phyloP scores from a whole-genome alignment of 2,113 vertebrate species.

The Neogobius melanostomus region DNA sequence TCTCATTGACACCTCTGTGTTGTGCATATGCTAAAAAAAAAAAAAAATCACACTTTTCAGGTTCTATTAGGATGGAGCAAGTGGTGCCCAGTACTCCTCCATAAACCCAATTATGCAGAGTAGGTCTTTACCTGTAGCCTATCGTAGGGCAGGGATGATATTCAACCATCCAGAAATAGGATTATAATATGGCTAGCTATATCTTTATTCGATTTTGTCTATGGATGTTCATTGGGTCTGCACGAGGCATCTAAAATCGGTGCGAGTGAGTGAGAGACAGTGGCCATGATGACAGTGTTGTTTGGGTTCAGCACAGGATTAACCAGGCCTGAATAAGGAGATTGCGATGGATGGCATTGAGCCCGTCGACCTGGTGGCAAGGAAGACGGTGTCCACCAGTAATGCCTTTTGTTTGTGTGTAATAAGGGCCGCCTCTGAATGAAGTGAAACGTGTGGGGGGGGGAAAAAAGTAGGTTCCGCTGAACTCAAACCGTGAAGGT shows the following conservation, averaged over 20 bases:
- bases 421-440: not conserved
- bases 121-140: too few species aligned
- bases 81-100: too few species aligned
- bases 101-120: too few species aligned
- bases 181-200: not conserved
- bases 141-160: too few species aligned
- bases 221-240: not conserved
- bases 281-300: not conserved
- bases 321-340: constrained; percentile 15
- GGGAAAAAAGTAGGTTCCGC: not conserved
- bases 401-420: not conserved
- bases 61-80: too few species aligned
- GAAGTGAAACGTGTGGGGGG: not conserved
- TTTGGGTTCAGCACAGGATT: constrained; percentile 11
- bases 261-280: not conserved
- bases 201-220: not conserved
- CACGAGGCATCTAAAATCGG: not conserved
- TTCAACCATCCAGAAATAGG: not conserved
- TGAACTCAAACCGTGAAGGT: not conserved
- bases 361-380: not conserved
- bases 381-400: not conserved
- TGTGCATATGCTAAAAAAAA: not conserved
- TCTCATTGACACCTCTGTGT: not conserved
- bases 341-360: constrained; percentile 4
- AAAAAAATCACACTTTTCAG: too few species aligned